phyloP scores from a whole-genome alignment of 2,888 invertebrate genomes.

The Agriopis aurantiaria region DNA sequence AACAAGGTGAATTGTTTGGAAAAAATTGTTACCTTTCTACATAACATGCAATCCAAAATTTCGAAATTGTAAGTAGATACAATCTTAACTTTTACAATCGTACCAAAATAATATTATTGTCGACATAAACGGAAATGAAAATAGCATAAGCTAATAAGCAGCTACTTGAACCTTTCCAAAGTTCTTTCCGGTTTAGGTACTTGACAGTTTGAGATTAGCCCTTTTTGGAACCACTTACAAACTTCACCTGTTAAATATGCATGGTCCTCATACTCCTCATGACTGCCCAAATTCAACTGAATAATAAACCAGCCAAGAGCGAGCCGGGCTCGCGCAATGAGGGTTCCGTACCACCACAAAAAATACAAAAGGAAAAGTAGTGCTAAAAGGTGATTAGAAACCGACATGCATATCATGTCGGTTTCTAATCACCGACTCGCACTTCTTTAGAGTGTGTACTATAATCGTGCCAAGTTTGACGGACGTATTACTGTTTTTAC shows the following conservation, averaged over 20 bases:
- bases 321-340: too few relatives aligned
- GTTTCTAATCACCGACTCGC: too few relatives aligned
- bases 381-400: too few relatives aligned
- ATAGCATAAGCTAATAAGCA: background rate
- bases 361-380: too few relatives aligned
- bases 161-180: background rate
- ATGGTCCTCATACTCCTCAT: background rate
- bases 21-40: slow-evolving; percentile 1
- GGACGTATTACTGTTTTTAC: too few relatives aligned
- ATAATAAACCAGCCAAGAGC: background rate
- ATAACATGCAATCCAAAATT: background rate
- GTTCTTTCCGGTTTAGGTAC: slow-evolving; percentile 16
- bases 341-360: too few relatives aligned
- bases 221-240: slow-evolving; percentile 18
- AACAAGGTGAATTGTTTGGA: background rate
- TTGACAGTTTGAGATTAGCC: background rate
- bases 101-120: background rate
- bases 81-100: background rate
- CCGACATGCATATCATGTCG: too few relatives aligned
- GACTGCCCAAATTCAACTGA: background rate
- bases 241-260: slow-evolving; percentile 4
- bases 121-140: background rate
- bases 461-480: too few relatives aligned
- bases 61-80: background rate
- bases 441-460: too few relatives aligned